phyloP scores from a whole-genome alignment of 2,888 invertebrate genomes.

The Calliopum simillimum region DNA sequence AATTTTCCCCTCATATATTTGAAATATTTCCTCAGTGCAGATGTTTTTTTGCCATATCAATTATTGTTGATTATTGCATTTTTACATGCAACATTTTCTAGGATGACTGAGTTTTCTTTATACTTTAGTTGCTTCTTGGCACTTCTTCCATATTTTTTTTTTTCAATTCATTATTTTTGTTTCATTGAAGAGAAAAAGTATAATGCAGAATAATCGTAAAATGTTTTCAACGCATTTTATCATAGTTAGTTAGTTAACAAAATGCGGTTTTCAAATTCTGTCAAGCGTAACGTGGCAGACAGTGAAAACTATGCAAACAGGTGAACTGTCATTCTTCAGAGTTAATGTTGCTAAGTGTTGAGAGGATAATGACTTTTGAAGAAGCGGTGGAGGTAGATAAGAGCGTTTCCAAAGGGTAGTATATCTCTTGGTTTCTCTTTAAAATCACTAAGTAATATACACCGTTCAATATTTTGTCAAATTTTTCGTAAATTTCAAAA shows the following conservation, averaged over 20 bases:
- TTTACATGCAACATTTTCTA: slow-evolving; percentile 12
- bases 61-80: slow-evolving; percentile 6
- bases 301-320: slow-evolving; percentile 4
- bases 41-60: not conserved
- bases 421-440: too few species aligned
- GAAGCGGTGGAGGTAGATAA: too few species aligned
- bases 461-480: too few species aligned
- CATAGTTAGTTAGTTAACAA: not conserved
- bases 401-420: too few species aligned
- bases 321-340: not conserved
- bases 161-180: not conserved
- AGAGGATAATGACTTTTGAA: too few species aligned
- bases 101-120: not conserved
- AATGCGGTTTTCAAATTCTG: not conserved
- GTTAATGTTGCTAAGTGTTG: too few species aligned
- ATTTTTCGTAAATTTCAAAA: too few species aligned
- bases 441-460: too few species aligned
- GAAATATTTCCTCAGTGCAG: not conserved
- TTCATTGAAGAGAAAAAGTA: not conserved
- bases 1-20: not conserved
- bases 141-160: too few species aligned
- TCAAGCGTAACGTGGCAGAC: not conserved
- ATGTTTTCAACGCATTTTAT: slow-evolving; percentile 2
- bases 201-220: not conserved
- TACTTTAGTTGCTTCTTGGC: not conserved